These are phyloP conservation scores for Ascidia mentula DNA, from an alignment of 23 tunicate genomes.

Conservation along the genomic window DNA sequence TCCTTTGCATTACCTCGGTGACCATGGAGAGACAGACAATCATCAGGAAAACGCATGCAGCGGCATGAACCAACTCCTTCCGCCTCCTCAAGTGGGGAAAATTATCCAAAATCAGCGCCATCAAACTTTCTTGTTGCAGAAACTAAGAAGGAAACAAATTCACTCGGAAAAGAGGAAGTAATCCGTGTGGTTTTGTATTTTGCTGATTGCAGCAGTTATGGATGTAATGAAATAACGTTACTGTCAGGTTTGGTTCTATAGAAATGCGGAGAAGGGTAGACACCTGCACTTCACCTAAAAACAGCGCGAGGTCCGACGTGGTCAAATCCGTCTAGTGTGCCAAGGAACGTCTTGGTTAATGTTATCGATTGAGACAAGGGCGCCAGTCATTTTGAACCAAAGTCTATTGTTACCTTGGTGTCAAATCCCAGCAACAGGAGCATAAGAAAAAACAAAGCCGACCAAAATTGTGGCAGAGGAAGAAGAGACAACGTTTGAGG, in stretches of 20 bases:
- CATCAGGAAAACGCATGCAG: constrained; percentile 5
- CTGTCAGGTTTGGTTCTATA: too few species aligned
- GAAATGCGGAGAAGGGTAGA: too few species aligned
- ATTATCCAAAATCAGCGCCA: constrained; percentile 18
- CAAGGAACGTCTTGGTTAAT: too few species aligned
- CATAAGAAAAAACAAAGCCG: constrained; percentile 53
- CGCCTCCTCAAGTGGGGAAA: constrained; percentile 28
- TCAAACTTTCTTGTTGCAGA: constrained; percentile 43
- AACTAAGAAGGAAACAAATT: constrained; percentile 31
- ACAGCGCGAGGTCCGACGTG: too few species aligned
- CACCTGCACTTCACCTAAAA: too few species aligned
- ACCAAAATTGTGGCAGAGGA: constrained; percentile 62
- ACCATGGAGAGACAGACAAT: constrained; percentile 21
- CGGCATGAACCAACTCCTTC: constrained; percentile 14
- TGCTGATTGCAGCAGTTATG: too few species aligned
- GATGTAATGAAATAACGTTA: too few species aligned
- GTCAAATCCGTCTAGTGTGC: too few species aligned
- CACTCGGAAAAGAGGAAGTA: too few species aligned
- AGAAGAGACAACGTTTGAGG: constrained; percentile 59
- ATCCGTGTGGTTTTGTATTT: too few species aligned
- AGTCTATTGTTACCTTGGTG: constrained; percentile 23
- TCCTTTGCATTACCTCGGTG: constrained; percentile 41
- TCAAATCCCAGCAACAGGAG: constrained; percentile 56
- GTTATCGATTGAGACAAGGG: too few species aligned
- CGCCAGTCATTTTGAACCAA: background rate